Evolutionary conservation across 2,797 vertebrate species (phyloP), one percentile per base, ranked within the genome.

Genomic region (Pyrrhura leucotis): DNA sequence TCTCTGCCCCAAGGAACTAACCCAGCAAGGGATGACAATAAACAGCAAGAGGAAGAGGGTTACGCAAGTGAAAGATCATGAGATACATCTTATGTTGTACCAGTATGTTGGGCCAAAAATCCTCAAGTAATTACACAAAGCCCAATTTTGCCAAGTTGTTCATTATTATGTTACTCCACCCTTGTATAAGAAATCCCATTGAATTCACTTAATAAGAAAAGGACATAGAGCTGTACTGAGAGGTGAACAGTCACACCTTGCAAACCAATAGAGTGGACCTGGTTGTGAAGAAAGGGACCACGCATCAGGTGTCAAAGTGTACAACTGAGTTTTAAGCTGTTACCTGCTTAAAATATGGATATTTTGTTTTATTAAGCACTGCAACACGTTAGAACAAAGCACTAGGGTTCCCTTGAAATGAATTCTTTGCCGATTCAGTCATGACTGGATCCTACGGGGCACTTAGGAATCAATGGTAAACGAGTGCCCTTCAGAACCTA

Each of bases 1-100:
- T 94, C 85, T 94, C 94, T 97, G 96, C 96, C 95, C 93, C 89
- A 93, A 97, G 95, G 94, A 97, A 85, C 89, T 96, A 96, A 89
- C 95, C 85, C 91, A 95, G 89, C 89, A 85, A 95, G 68, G 66
- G 95, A 92, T 96, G 94, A 96, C 94, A 89, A 94, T 92, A 95
- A 95, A 93, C 95, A 97, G 91, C 84, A 85, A 94, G 93, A 97
- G 94, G 92, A 96, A 95, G 95, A 96, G 51, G 54, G 85, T 96
- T 95, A 80, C 74, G 88, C 92, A 93, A 95, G 90, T 88, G 85
- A 90, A 95, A 97, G 95, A 96, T 92, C 94, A 44, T 92, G 93
- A 95, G 96, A 97, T 97, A 94, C 93, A 80, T 90, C 93, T 95
- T 89, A 94, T 93, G 93, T 87, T 93, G 95, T 95, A 94, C 90